phyloP scores from a whole-genome alignment of 2,113 vertebrate species.

The Gallinago jamesoni region DNA sequence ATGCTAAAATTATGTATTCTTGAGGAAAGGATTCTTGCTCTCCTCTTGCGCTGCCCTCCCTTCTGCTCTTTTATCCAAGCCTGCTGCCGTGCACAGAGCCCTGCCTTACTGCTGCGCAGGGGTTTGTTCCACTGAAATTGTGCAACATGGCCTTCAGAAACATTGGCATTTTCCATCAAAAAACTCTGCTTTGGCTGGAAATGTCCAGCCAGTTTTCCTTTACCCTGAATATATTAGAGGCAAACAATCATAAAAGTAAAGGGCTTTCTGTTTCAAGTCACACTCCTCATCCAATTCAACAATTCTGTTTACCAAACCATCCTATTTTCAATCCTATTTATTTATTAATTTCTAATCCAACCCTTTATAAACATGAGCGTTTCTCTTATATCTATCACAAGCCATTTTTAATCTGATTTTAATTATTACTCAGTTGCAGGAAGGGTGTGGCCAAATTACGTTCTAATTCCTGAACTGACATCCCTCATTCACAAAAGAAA shows the following conservation, averaged over 20 bases:
- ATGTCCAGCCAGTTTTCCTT: neutral
- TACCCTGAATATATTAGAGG: neutral
- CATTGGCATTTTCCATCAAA: neutral
- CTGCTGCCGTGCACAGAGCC: neutral
- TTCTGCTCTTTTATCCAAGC: neutral
- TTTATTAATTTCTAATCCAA: neutral
- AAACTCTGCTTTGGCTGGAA: neutral
- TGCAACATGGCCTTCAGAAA: neutral
- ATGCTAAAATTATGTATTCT: neutral
- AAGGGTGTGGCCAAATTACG: neutral
- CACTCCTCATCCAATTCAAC: neutral
- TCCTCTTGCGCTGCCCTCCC: neutral
- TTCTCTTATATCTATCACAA: neutral
- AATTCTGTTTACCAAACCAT: neutral
- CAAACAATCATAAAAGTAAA: neutral
- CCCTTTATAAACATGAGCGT: neutral
- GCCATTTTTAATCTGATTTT: neutral
- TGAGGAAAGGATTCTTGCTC: neutral
- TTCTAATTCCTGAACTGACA: neutral
- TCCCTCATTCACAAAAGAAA: neutral
- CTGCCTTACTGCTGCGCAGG: neutral
- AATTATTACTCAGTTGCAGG: neutral
- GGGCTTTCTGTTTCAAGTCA: neutral
- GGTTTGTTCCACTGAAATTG: neutral
- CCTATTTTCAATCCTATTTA: neutral